Evolutionary conservation across 2,888 invertebrate species (phyloP), one percentile per base, ranked within the genome.

Genomic region (Nebria brevicollis): DNA sequence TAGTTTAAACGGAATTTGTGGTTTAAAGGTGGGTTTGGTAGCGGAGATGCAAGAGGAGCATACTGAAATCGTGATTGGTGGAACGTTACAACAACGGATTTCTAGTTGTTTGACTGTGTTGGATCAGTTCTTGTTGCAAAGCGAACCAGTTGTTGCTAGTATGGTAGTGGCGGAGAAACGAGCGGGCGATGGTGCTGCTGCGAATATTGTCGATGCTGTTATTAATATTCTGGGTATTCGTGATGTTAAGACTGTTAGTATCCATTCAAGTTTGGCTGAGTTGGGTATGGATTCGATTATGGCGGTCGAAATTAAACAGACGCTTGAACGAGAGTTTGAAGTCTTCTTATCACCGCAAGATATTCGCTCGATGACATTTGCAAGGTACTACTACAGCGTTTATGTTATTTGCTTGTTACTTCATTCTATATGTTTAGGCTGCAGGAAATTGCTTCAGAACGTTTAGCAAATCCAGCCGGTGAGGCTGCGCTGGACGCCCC

Each of bases 231-330:
- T 91, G 85, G 89, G 92, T 84, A 91, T 94, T 83, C 91, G 92
- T 85, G 94, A 94, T 86, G 88, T 93, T 86, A 95, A 94, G 88
- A 92, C 92, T 0, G 92, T 94, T 0, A 94, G 94, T 72, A 91
- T 92, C 82, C 93, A 94, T 86, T 92, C 94, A 0, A 93, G 94
- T 0, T 90, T 99, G 1, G 95, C 96, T 1, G 98, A 98, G 87
- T 90, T 99, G 83, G 98, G 98, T 64, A 95, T 99, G 94, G 98
- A 99, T 90, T 98, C 98, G 1, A 94, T 98, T 91, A 98, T 97
- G 97, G 97, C 96, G 0, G 96, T 98, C 0, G 98, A 99, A 89
- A 97, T 99, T 84, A 98, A 98, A 85, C 97, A 98, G 89, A 95
- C 95, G 0, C 89, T 98, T 1, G 97, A 98, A 88, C 91, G 97